Conservation (phyloP, 2,113 vertebrate genomes). For the Scytalopus superciliaris region DNA sequence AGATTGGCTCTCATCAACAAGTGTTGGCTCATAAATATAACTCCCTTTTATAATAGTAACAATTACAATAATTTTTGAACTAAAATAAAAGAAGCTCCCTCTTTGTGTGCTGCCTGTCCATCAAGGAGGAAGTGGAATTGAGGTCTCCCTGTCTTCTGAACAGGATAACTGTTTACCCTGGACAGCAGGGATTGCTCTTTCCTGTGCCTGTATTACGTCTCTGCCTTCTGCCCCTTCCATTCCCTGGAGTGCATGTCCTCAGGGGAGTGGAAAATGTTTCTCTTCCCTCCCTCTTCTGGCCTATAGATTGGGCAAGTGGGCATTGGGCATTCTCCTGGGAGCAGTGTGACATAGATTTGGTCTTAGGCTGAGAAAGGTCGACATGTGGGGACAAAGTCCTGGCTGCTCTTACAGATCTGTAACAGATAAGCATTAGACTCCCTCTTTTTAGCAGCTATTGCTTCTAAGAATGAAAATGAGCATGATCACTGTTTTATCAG, state of each 20-base stretch:
- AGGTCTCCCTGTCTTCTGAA: not conserved
- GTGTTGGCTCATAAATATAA: not conserved
- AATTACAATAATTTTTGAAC: not conserved
- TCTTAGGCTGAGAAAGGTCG: not conserved
- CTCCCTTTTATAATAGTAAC: not conserved
- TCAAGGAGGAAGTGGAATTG: not conserved
- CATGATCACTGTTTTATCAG: not conserved
- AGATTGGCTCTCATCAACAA: not conserved
- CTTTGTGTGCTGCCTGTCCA: not conserved
- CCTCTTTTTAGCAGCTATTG: not conserved
- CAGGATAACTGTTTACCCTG: not conserved
- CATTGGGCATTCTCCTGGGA: not conserved
- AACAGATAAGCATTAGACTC: not conserved
- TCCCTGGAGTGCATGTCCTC: not conserved
- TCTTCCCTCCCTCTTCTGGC: not conserved
- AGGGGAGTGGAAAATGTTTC: fast-evolving
- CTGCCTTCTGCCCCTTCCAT: not conserved
- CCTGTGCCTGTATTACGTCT: not conserved
- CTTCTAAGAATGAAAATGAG: not conserved
- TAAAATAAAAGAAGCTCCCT: not conserved
- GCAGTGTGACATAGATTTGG: not conserved
- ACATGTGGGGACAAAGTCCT: not conserved
- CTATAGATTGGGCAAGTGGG: not conserved
- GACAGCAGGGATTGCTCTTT: not conserved
- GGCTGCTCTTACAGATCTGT: not conserved